Percentiles rank a stretch among this genome's conserved stretches.
Evolutionary conservation across 30 jellyfish, hydroid and myxozoan species (phyloP).

Genomic region (Chrysaora quinquecirrha): DNA sequence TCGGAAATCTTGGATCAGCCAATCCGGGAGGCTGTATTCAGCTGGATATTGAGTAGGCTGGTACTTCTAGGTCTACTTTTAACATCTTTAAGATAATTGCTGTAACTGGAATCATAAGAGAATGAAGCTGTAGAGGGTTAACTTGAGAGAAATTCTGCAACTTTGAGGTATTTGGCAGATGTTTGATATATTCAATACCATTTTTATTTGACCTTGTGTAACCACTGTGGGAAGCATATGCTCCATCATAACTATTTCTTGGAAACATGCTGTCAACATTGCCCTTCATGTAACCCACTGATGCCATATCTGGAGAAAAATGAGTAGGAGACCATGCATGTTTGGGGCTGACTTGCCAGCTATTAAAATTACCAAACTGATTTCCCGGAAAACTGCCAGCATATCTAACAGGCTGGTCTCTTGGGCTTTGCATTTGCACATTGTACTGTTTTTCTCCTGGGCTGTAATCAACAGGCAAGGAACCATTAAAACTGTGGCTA

Average conservation of each 20-base stretch:
- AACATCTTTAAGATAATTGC: not conserved
- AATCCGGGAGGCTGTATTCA: not conserved
- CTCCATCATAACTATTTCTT: not conserved
- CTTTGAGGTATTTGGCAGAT: too few relatives aligned
- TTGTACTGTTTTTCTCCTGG: not conserved
- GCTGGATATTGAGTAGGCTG: not conserved
- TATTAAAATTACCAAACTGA: not conserved
- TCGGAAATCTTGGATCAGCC: too few relatives aligned
- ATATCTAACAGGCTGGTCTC: not conserved
- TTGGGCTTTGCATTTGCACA: too few relatives aligned
- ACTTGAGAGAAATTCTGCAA: too few relatives aligned
- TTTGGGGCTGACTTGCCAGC: not conserved
- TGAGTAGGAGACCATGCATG: not conserved
- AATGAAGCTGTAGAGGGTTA: not conserved
- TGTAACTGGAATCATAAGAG: not conserved
- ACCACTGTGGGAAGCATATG: not conserved
- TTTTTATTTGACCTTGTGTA: too few relatives aligned
- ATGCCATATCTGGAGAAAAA: not conserved
- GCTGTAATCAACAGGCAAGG: not conserved
- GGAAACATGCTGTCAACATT: too few relatives aligned
- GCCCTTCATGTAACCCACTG: not conserved
- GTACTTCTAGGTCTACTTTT: not conserved
- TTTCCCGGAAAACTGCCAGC: not conserved
- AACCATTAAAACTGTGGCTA: too few relatives aligned
- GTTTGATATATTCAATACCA: too few relatives aligned